These are phyloP conservation scores for Dunckerocampus dactyliophorus DNA, from an alignment of 2,113 vertebrate genomes.

Conservation along the genomic window DNA sequence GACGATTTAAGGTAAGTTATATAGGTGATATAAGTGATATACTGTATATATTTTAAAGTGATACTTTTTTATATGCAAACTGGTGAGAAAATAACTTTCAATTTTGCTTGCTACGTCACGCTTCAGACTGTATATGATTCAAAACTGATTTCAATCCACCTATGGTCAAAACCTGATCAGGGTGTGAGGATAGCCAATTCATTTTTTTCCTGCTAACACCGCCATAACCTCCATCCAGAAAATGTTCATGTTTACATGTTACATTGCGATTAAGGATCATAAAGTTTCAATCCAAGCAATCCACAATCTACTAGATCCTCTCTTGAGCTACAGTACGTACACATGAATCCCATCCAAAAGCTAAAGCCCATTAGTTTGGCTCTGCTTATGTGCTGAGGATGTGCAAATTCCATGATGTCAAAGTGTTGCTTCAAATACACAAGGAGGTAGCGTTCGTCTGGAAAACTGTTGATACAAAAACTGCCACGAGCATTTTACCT, in stretches of 20 bases:
- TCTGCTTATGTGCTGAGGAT: background rate
- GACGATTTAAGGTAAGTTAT: no score
- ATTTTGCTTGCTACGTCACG: no score
- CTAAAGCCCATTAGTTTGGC: background rate
- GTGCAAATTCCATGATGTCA: constrained; percentile 4
- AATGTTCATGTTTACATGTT: background rate
- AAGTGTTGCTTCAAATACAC: constrained; percentile 22
- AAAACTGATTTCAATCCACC: no score
- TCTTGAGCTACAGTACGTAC: background rate
- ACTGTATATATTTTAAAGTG: no score
- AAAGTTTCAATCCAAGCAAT: constrained; percentile 1
- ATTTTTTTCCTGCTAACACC: no score
- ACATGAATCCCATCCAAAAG: background rate
- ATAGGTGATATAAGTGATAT: no score
- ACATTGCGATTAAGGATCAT: background rate
- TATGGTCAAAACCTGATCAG: no score
- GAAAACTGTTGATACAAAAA: constrained; percentile 10
- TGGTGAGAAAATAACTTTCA: no score
- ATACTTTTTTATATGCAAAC: no score
- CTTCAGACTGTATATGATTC: no score
- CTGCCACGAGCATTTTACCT: background rate
- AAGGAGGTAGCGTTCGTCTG: constrained; percentile 13
- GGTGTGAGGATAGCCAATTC: no score
- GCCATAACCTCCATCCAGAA: background rate
- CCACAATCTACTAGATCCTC: background rate